Conservation (phyloP, 1,140 invertebrate genomes). For the Plectrocnemia conspersa region DNA sequence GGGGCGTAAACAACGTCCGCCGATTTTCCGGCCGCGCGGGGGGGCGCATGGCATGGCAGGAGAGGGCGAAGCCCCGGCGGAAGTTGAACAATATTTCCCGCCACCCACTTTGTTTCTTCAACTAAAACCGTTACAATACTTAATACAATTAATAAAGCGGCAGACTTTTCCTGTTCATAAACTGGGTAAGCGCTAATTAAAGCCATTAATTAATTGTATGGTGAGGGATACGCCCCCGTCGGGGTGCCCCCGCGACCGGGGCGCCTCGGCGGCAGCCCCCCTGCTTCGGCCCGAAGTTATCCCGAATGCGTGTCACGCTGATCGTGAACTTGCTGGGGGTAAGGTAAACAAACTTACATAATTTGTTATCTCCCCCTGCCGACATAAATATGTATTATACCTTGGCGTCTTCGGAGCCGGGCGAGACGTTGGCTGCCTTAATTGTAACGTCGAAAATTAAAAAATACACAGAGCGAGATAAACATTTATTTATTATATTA, state of each 20-base stretch:
- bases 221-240: conserved; percentile 6
- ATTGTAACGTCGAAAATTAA: conserved; percentile 18
- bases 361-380: conserved; percentile 31
- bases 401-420: background rate
- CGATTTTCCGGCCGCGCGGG: background rate
- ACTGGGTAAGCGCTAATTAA: conserved; percentile 35
- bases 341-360: conserved; percentile 34
- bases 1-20: background rate
- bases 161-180: conserved; percentile 35
- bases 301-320: conserved; percentile 33
- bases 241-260: conserved; percentile 2
- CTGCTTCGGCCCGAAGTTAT: conserved; percentile 18
- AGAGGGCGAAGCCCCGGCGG: background rate
- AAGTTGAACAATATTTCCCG: conserved; percentile 13
- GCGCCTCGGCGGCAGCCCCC: background rate
- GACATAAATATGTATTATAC: conserved; percentile 24
- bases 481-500: background rate
- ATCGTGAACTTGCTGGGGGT: conserved; percentile 31
- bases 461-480: background rate
- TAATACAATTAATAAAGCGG: conserved; percentile 34
- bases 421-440: background rate
- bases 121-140: conserved; percentile 29
- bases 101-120: conserved; percentile 6
- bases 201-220: conserved; percentile 35
- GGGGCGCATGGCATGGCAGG: background rate